A percentile compares a stretch with the other conserved stretches of the same genome.
Conservation (phyloP, 1,140 invertebrate species). For the Pogonomyrmex barbatus region DNA sequence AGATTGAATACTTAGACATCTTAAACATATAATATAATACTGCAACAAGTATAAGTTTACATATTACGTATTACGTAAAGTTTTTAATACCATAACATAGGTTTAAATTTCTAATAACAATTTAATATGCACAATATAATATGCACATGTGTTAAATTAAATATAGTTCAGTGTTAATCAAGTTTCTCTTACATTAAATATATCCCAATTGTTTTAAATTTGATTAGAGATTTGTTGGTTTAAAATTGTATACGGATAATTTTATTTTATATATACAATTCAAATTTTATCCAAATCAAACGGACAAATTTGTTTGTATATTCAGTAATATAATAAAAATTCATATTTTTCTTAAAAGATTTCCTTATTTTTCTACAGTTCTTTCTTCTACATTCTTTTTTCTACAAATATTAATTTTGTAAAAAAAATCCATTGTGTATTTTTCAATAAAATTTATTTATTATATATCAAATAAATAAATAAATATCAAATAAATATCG, state of each 20-base stretch:
- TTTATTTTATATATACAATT: background rate
- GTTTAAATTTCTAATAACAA: background rate
- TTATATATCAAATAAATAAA: background rate
- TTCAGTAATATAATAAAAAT: background rate
- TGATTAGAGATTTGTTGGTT: background rate
- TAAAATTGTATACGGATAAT: background rate
- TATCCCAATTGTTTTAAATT: background rate
- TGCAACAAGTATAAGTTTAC: background rate
- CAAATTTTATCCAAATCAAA: background rate
- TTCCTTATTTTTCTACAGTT: background rate
- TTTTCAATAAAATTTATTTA: slow-evolving; percentile 17
- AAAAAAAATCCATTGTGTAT: background rate
- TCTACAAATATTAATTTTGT: background rate
- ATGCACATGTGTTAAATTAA: background rate
- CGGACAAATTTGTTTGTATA: background rate
- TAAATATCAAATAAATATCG: background rate
- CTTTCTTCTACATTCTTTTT: no score
- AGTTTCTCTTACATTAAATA: background rate
- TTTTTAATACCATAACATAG: no score
- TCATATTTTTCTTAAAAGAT: background rate
- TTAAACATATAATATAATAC: background rate
- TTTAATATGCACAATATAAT: background rate
- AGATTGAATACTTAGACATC: slow-evolving; percentile 17
- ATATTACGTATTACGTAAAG: background rate
- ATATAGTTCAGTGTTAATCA: background rate